phyloP scores from a whole-genome alignment of 2,797 vertebrate genomes.

The Hydrocynus forskahlii region DNA sequence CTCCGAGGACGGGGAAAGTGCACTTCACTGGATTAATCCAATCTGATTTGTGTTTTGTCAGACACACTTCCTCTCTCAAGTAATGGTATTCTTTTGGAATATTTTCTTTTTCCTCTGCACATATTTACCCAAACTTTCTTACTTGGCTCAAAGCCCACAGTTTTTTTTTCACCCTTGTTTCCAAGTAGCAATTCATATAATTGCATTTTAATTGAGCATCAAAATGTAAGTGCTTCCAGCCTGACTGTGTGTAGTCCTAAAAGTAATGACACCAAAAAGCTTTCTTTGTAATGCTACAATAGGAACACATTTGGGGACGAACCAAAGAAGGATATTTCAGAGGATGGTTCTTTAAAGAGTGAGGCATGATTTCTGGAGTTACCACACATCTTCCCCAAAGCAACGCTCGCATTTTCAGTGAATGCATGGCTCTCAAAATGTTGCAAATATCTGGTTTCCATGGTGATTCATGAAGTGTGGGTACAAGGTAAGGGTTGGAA shows the following conservation, averaged over 20 bases:
- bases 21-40: neutral
- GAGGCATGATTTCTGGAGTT: neutral
- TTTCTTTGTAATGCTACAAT: neutral
- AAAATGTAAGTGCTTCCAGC: neutral
- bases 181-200: slow-evolving; percentile 2
- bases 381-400: neutral
- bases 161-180: neutral
- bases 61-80: neutral
- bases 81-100: neutral
- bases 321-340: neutral
- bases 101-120: neutral
- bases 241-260: neutral
- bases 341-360: neutral
- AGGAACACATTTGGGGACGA: neutral
- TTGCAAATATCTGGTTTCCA: slow-evolving; percentile 61
- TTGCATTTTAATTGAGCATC: neutral
- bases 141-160: neutral
- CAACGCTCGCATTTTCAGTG: neutral
- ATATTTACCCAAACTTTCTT: neutral
- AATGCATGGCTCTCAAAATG: neutral
- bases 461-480: slow-evolving; percentile 51
- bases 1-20: neutral
- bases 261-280: neutral
- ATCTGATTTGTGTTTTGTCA: neutral
- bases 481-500: slow-evolving; percentile 41